phyloP scores from a whole-genome alignment of 2,888 invertebrate species.

The Cantharis nigra region DNA sequence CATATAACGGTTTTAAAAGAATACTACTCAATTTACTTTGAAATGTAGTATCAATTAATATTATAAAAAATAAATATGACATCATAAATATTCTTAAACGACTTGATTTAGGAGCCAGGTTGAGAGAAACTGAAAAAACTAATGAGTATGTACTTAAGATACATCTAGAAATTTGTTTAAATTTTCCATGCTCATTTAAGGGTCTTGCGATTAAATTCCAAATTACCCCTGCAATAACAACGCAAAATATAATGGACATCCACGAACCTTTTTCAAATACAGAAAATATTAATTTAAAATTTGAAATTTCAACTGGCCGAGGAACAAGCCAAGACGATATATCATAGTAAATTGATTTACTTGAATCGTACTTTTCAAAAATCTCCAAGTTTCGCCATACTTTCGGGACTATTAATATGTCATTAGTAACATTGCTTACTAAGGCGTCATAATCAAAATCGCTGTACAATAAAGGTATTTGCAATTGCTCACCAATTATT shows the following conservation, averaged over 20 bases:
- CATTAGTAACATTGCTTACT: no score
- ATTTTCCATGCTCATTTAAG: not conserved
- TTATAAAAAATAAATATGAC: not conserved
- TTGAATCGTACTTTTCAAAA: not conserved
- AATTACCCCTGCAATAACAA: not conserved
- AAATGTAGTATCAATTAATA: not conserved
- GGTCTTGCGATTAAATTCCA: not conserved
- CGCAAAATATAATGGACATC: not conserved
- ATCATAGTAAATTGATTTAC: not conserved
- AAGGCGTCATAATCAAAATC: no score
- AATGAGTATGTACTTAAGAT: not conserved
- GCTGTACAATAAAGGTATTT: not conserved
- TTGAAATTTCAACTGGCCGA: not conserved
- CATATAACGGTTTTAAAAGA: not conserved
- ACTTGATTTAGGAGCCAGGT: not conserved
- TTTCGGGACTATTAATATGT: not conserved
- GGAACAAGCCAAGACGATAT: not conserved
- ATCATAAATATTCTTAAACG: not conserved
- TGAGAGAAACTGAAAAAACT: not conserved
- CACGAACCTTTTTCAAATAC: not conserved
- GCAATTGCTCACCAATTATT: not conserved
- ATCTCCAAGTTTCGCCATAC: not conserved
- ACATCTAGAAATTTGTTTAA: not conserved
- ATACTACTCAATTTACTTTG: not conserved
- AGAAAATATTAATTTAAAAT: not conserved